phyloP scores from a whole-genome alignment of 2,888 invertebrate species.

The Cheilosia soror region DNA sequence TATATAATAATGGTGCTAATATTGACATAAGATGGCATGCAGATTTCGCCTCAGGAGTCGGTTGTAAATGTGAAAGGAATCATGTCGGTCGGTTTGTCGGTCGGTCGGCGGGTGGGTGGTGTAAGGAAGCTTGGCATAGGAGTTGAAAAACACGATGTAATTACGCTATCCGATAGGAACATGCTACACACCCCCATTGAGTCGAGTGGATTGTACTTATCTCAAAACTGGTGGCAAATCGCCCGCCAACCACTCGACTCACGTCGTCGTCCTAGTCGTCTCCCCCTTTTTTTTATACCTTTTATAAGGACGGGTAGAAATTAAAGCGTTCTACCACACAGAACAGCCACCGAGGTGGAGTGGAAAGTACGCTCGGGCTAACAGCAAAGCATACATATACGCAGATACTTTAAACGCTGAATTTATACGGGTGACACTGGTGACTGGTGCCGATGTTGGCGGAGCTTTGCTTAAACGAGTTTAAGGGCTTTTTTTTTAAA shows the following conservation, averaged over 20 bases:
- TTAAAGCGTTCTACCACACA: constrained; percentile 15
- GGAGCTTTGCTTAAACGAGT: constrained; percentile 55
- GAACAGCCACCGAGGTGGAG: constrained; percentile 14
- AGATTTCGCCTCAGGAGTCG: constrained; percentile 54
- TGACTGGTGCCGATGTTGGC: constrained; percentile 20
- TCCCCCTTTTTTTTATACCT: constrained; percentile 36
- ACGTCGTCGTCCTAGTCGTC: constrained; percentile 45
- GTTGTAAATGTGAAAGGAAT: constrained; percentile 53
- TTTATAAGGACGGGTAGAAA: not conserved
- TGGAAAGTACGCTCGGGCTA: constrained; percentile 47
- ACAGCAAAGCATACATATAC: constrained; percentile 34
- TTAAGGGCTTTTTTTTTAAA: constrained; percentile 35
- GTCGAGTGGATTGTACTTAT: constrained; percentile 79
- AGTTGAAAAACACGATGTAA: constrained; percentile 57
- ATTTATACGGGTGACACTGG: constrained; percentile 33
- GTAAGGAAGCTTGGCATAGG: constrained; percentile 32
- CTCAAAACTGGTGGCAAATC: constrained; percentile 76
- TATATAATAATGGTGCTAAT: constrained; percentile 67
- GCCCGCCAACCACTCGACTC: constrained; percentile 64
- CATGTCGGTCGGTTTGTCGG: constrained; percentile 25
- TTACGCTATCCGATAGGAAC: constrained; percentile 69
- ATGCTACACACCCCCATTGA: constrained; percentile 74
- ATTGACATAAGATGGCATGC: constrained; percentile 68
- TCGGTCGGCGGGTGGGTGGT: not conserved
- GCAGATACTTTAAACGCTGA: constrained; percentile 23